phyloP scores from a whole-genome alignment of 2,888 invertebrate genomes.

The Temnothorax unifasciatus region DNA sequence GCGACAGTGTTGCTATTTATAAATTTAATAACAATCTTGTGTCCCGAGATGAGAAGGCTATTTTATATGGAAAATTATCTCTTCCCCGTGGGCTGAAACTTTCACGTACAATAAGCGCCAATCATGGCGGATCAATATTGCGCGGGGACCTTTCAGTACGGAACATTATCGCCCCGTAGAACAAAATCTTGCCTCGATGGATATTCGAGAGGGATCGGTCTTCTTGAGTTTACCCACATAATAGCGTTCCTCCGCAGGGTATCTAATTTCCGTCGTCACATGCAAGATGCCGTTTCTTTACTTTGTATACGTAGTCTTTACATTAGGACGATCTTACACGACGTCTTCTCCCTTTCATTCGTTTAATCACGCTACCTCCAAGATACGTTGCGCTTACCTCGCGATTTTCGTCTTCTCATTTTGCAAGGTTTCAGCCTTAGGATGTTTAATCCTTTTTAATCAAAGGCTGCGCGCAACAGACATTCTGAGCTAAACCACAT shows the following conservation, averaged over 20 bases:
- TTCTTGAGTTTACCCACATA: conserved; percentile 61
- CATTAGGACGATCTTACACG: conserved; percentile 17
- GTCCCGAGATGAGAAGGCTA: conserved; percentile 9
- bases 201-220: conserved; percentile 59
- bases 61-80: conserved; percentile 27
- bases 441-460: conserved; percentile 4
- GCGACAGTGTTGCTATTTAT: not conserved
- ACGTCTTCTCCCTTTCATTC: conserved; percentile 8
- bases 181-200: conserved; percentile 56
- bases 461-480: not conserved
- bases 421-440: not conserved
- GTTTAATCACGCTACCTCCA: not conserved
- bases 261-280: conserved; percentile 60
- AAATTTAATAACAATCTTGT: conserved; percentile 22
- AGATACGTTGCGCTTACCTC: not conserved
- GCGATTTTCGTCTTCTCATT: conserved; percentile 4
- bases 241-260: conserved; percentile 45
- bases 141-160: conserved; percentile 38
- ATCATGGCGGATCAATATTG: conserved; percentile 45
- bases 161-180: conserved; percentile 49
- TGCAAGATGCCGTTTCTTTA: conserved; percentile 47
- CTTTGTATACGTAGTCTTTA: conserved; percentile 42
- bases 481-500: not conserved
- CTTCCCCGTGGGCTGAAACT: conserved; percentile 12
- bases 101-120: conserved; percentile 37